Base-by-base conservation (phyloP, 2,888 invertebrate species). In the Rambutsinella grinnellia region DNA sequence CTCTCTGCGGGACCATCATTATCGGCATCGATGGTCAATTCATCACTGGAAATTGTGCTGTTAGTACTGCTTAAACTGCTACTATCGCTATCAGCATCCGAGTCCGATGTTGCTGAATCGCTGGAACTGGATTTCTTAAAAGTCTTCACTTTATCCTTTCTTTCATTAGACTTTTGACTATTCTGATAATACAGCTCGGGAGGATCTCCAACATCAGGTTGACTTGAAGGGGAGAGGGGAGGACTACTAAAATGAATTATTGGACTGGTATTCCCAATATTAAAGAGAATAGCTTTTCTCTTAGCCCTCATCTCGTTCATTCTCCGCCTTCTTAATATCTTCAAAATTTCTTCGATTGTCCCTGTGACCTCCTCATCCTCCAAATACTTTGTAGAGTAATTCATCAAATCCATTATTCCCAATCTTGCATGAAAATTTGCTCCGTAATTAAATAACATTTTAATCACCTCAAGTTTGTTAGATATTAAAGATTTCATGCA, bases 401-500 rank as follows among this genome's bases (percentile, higher is more conserved):
- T 24, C 1, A 63, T 17, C 54, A 63, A 1, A 6, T 49, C 57
- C 46, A 71, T 24, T n/a, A n/a, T n/a, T 36, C 71, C 63, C 0
- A 71, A 3, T 36, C 19, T 24, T 0, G 2, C 15, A 23, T 63
- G 56, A 36, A 71, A 71, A 21, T 63, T 63, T 1, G 63, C 71
- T 15, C 71, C 71, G 24, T 63, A 49, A 15, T 63, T 47, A 0
- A 71, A 24, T 51, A 71, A 3, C 27, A 71, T 8, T 13, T 19
- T 27, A 5, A 71, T 23, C 13, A 71, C 19, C 17, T 47, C 17
- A 6, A 15, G 19, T 2, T 17, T 47, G 23, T 28, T 36, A 3
- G 2, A n/a, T 19, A 17, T 13, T 21, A 36, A 28, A 5, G 36
- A 36, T 5, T 23, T 56, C 2, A 71, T 36, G 10, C 49, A 24